These are phyloP conservation scores for Micromys minutus DNA, from an alignment of 2,113 vertebrate species.

Conservation along the genomic window DNA sequence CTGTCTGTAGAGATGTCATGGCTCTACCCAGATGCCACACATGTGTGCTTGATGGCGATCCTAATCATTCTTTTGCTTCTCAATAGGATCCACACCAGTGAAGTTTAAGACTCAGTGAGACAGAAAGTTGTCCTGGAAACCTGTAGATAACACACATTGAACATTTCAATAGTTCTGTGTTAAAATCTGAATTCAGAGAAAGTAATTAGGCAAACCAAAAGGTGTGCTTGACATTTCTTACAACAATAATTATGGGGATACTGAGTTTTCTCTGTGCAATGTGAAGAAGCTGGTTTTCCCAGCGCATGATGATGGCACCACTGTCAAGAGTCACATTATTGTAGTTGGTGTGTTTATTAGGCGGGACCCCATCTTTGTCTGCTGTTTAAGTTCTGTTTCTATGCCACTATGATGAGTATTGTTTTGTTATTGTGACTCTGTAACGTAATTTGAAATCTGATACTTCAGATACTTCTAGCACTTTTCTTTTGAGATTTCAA, in stretches of 20 bases:
- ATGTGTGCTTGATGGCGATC: background rate
- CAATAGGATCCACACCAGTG: background rate
- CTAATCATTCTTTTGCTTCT: background rate
- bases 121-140: background rate
- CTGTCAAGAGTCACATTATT: background rate
- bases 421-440: background rate
- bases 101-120: background rate
- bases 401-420: background rate
- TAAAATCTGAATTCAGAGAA: background rate
- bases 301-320: background rate
- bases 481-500: background rate
- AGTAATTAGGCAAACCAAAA: background rate
- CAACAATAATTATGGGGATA: background rate
- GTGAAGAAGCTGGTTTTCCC: background rate
- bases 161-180: background rate
- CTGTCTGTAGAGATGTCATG: background rate
- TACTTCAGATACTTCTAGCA: background rate
- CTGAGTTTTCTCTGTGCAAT: background rate
- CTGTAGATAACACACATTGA: background rate
- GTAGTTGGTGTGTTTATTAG: background rate
- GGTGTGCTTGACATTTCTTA: background rate
- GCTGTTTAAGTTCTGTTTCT: background rate
- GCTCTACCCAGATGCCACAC: slow-evolving; percentile 35
- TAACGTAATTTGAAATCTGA: background rate
- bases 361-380: no score